Conservation (phyloP, 2,888 invertebrate genomes). For the Bombylius discolor region DNA sequence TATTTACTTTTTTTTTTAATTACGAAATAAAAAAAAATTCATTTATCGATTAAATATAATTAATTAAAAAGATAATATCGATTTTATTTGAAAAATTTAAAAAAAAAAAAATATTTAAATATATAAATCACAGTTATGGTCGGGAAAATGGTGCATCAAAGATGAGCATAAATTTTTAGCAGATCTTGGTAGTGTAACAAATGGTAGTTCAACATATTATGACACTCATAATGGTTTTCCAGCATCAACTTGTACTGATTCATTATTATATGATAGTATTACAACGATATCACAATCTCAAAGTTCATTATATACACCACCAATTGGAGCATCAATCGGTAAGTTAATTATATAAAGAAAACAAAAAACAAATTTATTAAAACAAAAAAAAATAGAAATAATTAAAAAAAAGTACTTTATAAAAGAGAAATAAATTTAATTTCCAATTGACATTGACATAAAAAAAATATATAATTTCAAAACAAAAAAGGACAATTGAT, state of each 20-base stretch:
- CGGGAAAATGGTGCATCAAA: conserved; percentile 82
- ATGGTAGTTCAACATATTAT: conserved; percentile 41
- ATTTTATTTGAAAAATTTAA: background rate
- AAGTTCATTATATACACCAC: conserved; percentile 62
- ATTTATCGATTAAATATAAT: background rate
- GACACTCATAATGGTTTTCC: conserved; percentile 38
- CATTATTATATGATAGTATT: conserved; percentile 55
- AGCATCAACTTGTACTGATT: conserved; percentile 35
- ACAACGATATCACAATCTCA: conserved; percentile 62
- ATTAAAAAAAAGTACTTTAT: no score
- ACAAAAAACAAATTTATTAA: no score
- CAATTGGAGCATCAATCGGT: conserved; percentile 57
- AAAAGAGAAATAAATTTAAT: no score
- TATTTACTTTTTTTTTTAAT: no score
- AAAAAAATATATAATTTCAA: background rate
- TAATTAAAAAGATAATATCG: background rate
- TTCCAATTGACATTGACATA: no score
- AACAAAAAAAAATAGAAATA: no score
- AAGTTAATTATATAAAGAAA: conserved; percentile 28
- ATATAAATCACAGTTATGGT: conserved; percentile 82
- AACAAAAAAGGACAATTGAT: background rate
- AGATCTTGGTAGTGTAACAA: conserved; percentile 53
- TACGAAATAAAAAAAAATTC: no score
- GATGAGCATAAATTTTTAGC: conserved; percentile 80
- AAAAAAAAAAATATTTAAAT: conserved; percentile 41